A percentile compares a stretch with the other conserved stretches of the same genome.
phyloP scores from a whole-genome alignment of 1,140 invertebrate genomes.

The Zaprionus africanus region DNA sequence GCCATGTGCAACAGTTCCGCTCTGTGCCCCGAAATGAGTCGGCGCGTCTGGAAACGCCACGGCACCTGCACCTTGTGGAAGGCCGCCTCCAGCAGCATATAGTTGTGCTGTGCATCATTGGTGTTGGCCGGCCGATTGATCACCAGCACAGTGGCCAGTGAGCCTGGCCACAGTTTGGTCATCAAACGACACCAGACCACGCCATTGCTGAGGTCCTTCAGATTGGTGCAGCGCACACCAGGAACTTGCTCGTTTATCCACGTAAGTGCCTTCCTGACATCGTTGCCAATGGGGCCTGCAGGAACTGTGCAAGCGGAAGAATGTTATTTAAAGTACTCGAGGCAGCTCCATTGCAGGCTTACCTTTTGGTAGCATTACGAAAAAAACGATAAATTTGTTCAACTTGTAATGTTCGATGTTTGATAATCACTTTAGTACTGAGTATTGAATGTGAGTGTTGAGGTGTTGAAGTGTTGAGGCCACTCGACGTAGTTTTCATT shows the following conservation, averaged over 20 bases:
- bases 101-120: slow-evolving; percentile 29
- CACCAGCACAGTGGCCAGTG: slow-evolving; percentile 23
- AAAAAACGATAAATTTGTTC: background rate
- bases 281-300: background rate
- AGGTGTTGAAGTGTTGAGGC: no score
- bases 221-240: slow-evolving; percentile 4
- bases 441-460: no score
- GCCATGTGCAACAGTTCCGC: slow-evolving; percentile 14
- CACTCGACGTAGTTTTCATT: slow-evolving; percentile 17
- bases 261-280: background rate
- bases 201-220: slow-evolving; percentile 20
- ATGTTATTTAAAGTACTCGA: background rate
- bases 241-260: slow-evolving; percentile 22
- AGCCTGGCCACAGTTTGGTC: slow-evolving; percentile 27
- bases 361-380: background rate
- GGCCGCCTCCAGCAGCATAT: slow-evolving; percentile 24
- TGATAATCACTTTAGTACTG: slow-evolving; percentile 10
- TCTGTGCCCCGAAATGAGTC: slow-evolving; percentile 3
- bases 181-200: slow-evolving; percentile 36
- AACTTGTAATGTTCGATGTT: background rate
- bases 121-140: slow-evolving; percentile 33
- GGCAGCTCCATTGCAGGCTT: background rate
- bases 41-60: slow-evolving; percentile 2
- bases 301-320: background rate
- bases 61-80: slow-evolving; percentile 5